Evolutionary conservation across 2,888 invertebrate species (phyloP), one percentile per base, ranked within the genome.

Genomic region (Macrostomum cliftonense): DNA sequence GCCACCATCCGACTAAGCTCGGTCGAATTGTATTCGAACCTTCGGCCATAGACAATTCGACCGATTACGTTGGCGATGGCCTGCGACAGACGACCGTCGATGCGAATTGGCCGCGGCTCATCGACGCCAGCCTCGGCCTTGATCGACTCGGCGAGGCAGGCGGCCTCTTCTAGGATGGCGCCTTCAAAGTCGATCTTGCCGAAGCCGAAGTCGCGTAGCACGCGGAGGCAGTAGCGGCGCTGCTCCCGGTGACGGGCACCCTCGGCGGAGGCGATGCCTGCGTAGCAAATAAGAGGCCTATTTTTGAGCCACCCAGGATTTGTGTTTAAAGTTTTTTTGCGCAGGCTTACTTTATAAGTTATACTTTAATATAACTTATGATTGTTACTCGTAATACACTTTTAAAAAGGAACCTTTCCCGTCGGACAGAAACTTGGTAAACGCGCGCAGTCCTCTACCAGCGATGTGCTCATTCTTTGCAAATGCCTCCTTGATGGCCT

Each of bases 401-500:
- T n/a, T n/a, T n/a, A n/a, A n/a, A n/a, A n/a, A 40, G 11, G 37
- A 21, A 43, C 43, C 43, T 43, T 43, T 43, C 14, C 43, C 43
- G 7, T 43, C n/a, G 7, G 43, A 21, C 14, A 43, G 14, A 14
- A 43, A n/a, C 14, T 43, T 17, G 14, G 28, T 20, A 9, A 43
- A 43, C 7, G 37, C 43, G 17, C 37, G 14, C 14, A 43, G 43
- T 2, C 43, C 43, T 7, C 43, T 20, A 13, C 43, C 43, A n/a
- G 43, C 20, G 17, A 43, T 36, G 17, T 43, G 28, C 20, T n/a
- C 43, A 9, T 43, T 20, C 9, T 13, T n/a, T 2, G 37, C 43
- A 43, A 43, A 19, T 16, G 43, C 43, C 43, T 43, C 43, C 19
- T 43, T 43, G 43, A 43, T 43, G 12, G 43, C 43, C 28, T 43